Conservation (phyloP, 2,888 invertebrate species). For the Phragmatobia fuliginosa region DNA sequence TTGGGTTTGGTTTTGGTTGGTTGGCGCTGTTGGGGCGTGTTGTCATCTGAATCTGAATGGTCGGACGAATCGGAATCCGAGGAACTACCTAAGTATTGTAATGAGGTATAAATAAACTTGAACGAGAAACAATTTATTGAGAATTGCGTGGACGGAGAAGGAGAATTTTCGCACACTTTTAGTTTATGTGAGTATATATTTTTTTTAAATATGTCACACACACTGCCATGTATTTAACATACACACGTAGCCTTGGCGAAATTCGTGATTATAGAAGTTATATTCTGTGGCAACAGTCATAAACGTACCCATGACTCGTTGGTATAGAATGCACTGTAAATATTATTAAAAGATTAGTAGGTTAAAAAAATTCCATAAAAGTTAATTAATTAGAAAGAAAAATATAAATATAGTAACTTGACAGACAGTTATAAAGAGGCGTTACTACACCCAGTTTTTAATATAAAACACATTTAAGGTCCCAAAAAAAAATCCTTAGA, state of each 20-base stretch:
- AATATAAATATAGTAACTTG: too few species aligned
- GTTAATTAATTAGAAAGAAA: neutral
- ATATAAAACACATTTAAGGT: neutral
- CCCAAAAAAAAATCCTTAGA: neutral
- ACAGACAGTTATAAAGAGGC: neutral
- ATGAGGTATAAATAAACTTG: neutral
- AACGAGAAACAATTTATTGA: neutral
- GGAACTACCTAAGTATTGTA: slow-evolving; percentile 54
- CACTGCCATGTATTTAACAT: too few species aligned
- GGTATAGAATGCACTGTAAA: too few species aligned
- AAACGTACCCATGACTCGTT: neutral
- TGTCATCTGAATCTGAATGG: slow-evolving; percentile 60
- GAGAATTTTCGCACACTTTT: too few species aligned
- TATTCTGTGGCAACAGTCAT: too few species aligned
- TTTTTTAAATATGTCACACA: too few species aligned
- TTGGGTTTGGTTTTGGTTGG: slow-evolving; percentile 54
- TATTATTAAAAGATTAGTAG: neutral
- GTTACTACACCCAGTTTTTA: neutral
- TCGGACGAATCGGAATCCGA: slow-evolving; percentile 65
- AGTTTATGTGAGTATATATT: too few species aligned
- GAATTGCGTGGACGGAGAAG: too few species aligned
- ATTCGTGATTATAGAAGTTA: too few species aligned
- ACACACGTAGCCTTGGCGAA: too few species aligned
- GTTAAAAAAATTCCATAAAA: neutral
- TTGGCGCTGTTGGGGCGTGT: slow-evolving; percentile 45